Evolutionary conservation across 2,797 vertebrate species (phyloP), one percentile per base, ranked within the genome.

Genomic region (Aythya fuligula): DNA sequence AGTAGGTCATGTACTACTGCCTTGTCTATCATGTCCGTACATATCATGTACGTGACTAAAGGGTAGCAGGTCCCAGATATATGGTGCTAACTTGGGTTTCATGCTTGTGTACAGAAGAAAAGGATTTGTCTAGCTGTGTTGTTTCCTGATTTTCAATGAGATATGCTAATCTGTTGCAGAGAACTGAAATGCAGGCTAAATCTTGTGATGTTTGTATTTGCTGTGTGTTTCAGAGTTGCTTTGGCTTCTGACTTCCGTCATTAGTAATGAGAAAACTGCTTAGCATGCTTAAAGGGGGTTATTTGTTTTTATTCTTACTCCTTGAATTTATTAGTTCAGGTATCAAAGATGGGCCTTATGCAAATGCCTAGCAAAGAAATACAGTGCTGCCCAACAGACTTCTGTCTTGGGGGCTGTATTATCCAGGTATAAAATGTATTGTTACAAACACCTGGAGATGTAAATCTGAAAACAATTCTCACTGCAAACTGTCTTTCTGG

Each of bases 21-120:
- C 21, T 39, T 51, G 3, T 0, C 0, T 43, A 5, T 38, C 2
- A 2, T 62, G 11, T 62, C 21, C 84, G 54, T 27, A 27, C 25
- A 14, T 51, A 32, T 18, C 49, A 27, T 45, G 22, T 45, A 69
- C 38, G 5, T 69, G 51, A 32, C 25, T 53, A 13, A 15, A 28
- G 62, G 20, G 20, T 49, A 41, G 57, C 5, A 28, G 36, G 3
- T 79, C 13, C 56, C 32, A 28, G 9, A 62, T 28, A 76, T 24
- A 36, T 36, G 21, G 38, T 71, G 8, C 22, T 39, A n/a, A 60
- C 70, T 86, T 90, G 8, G 60, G 1, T 11, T 75, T 67, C 12
- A 6, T 51, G 7, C 18, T n/a, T 54, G 2, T 4, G 4, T 77
- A 21, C 5, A 54, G 8, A 53, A 82, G 32, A 6, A 74, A 49